phyloP scores from a whole-genome alignment of 2,797 vertebrate genomes.

The Nyctibius grandis region DNA sequence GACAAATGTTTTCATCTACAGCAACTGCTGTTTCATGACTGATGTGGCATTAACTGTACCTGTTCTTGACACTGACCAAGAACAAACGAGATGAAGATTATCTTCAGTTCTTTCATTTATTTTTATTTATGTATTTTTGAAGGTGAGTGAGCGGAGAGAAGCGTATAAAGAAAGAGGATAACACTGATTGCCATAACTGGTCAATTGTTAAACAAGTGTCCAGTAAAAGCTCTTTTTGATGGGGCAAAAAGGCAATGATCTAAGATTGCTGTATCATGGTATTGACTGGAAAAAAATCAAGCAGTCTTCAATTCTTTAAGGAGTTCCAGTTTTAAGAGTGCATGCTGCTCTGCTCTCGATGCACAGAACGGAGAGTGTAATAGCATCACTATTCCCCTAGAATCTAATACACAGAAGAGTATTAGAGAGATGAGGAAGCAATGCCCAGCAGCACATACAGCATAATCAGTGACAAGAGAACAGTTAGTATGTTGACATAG shows the following conservation, averaged over 20 bases:
- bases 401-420: neutral
- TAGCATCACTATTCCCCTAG: no score
- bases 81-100: neutral
- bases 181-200: neutral
- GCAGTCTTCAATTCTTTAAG: neutral
- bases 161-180: neutral
- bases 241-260: neutral
- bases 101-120: neutral
- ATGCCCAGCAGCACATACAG: neutral
- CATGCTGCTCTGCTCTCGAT: neutral
- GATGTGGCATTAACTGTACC: neutral
- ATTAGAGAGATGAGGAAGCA: neutral
- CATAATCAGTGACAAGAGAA: neutral
- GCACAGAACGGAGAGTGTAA: neutral
- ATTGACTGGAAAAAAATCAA: neutral
- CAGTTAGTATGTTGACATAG: neutral
- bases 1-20: neutral
- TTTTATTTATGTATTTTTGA: neutral
- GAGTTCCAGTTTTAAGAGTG: neutral
- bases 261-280: neutral
- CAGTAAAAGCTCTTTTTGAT: neutral
- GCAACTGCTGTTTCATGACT: neutral
- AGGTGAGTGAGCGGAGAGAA: neutral
- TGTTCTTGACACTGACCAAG: neutral
- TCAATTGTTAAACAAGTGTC: neutral